Conservation (phyloP, 1,140 invertebrate species). For the Coelopa frigida region DNA sequence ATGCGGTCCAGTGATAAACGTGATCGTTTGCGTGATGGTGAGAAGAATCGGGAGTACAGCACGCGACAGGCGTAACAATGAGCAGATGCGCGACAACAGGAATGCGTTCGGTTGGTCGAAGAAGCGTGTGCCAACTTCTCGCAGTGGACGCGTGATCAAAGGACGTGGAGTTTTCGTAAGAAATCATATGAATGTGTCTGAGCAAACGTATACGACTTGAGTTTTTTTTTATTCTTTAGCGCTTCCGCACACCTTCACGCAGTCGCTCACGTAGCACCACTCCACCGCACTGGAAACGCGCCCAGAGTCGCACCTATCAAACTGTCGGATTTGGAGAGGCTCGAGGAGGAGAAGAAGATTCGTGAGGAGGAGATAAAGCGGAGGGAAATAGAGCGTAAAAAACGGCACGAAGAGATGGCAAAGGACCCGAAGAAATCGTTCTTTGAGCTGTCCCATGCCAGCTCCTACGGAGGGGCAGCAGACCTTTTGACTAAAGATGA, state of each 20-base stretch:
- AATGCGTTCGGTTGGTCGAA: conserved; percentile 43
- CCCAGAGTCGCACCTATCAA: conserved; percentile 75
- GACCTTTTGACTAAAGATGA: conserved; percentile 14
- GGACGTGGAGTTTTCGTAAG: conserved; percentile 83
- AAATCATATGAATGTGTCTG: conserved; percentile 10
- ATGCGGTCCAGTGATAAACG: conserved; percentile 56
- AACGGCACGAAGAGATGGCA: conserved; percentile 49
- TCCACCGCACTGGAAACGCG: conserved; percentile 84
- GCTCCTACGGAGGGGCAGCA: conserved; percentile 32
- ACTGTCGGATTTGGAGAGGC: conserved; percentile 69
- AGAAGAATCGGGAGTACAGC: conserved; percentile 44
- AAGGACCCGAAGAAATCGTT: conserved; percentile 40
- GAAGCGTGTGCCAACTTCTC: conserved; percentile 51
- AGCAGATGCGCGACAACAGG: conserved; percentile 26
- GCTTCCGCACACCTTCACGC: conserved; percentile 77
- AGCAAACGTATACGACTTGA: conserved; percentile 7
- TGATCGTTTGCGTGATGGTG: conserved; percentile 32
- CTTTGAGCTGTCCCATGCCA: conserved; percentile 41
- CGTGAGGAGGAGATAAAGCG: conserved; percentile 56
- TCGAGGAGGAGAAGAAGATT: conserved; percentile 56
- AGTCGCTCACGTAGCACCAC: conserved; percentile 75
- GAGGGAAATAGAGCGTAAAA: conserved; percentile 53
- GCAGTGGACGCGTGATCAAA: conserved; percentile 78
- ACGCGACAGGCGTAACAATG: conserved; percentile 44
- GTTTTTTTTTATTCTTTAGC: conserved; percentile 46